Percentiles rank a stretch among this genome's conserved stretches.
Evolutionary conservation across 2,888 invertebrate species (phyloP).

Genomic region (Orthosia cruda): DNA sequence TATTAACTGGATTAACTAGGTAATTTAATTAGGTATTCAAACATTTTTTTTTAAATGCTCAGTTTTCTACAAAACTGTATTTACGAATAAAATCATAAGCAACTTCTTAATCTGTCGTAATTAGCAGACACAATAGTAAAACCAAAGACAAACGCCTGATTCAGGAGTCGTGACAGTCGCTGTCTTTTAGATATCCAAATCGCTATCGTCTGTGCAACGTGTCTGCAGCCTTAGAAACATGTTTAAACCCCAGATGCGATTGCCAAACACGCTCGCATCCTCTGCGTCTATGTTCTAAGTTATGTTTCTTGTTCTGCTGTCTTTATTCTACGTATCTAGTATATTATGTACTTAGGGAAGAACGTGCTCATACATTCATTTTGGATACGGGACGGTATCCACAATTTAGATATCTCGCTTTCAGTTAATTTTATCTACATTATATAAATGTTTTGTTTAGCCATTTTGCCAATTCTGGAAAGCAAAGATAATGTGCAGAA

Average conservation of each 20-base stretch:
- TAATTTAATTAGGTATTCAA: too few relatives aligned
- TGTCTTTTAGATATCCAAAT: background rate
- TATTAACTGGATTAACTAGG: too few relatives aligned
- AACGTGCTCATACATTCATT: constrained; percentile 37
- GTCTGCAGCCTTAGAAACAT: background rate
- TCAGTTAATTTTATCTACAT: background rate
- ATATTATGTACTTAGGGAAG: background rate
- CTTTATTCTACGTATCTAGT: constrained; percentile 8
- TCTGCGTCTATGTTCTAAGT: constrained; percentile 17
- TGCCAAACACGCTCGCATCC: constrained; percentile 50
- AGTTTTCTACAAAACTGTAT: too few relatives aligned
- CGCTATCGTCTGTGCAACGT: constrained; percentile 9
- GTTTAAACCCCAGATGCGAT: constrained; percentile 44
- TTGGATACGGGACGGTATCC: background rate
- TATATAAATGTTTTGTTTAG: background rate
- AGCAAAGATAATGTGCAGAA: background rate
- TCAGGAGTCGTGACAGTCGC: too few relatives aligned
- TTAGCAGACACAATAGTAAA: too few relatives aligned
- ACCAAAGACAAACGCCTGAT: too few relatives aligned
- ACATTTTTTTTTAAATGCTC: too few relatives aligned
- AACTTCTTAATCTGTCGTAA: background rate
- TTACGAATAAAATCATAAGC: background rate
- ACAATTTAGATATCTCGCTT: background rate
- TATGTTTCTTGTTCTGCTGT: constrained; percentile 21
- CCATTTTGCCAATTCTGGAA: background rate